Conservation (phyloP, 2,888 invertebrate species). For the Mythimna vitellina region DNA sequence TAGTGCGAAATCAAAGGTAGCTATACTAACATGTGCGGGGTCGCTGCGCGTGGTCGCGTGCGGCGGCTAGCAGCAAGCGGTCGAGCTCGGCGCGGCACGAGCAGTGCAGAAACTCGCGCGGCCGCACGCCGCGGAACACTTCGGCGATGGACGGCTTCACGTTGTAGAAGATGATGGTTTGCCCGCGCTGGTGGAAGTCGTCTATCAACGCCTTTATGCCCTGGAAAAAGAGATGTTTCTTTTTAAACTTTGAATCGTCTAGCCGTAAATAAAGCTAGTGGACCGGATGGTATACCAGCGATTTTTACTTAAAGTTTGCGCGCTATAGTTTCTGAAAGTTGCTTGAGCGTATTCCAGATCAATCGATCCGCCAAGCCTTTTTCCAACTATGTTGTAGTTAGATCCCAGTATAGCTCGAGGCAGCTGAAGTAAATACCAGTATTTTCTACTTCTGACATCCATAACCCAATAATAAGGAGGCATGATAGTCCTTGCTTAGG, state of each 20-base stretch:
- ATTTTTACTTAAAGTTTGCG: too few relatives aligned
- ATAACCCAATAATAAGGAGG: too few relatives aligned
- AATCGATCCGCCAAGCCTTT: too few relatives aligned
- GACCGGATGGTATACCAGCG: too few relatives aligned
- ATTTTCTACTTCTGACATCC: too few relatives aligned
- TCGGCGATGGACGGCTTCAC: constrained; percentile 93
- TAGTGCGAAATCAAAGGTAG: not conserved
- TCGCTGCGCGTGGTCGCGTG: constrained; percentile 20
- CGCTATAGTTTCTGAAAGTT: too few relatives aligned
- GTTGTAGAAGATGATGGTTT: constrained; percentile 94
- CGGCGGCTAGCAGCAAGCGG: constrained; percentile 74
- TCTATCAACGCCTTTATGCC: constrained; percentile 93
- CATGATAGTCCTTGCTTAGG: too few relatives aligned
- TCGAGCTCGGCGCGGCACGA: constrained; percentile 81
- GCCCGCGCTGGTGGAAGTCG: constrained; percentile 92
- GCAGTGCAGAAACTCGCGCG: constrained; percentile 92
- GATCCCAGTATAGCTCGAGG: too few relatives aligned
- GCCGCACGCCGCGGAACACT: constrained; percentile 93
- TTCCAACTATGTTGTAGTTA: too few relatives aligned
- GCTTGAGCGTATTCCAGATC: too few relatives aligned
- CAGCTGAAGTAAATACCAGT: too few relatives aligned
- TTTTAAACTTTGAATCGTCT: not conserved
- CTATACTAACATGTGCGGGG: constrained; percentile 19
- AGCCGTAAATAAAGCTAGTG: too few relatives aligned
- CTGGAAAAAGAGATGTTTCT: constrained; percentile 75